phyloP scores from a whole-genome alignment of 53 echinoderm and acorn worm genomes.

The Echinarachnius parma region DNA sequence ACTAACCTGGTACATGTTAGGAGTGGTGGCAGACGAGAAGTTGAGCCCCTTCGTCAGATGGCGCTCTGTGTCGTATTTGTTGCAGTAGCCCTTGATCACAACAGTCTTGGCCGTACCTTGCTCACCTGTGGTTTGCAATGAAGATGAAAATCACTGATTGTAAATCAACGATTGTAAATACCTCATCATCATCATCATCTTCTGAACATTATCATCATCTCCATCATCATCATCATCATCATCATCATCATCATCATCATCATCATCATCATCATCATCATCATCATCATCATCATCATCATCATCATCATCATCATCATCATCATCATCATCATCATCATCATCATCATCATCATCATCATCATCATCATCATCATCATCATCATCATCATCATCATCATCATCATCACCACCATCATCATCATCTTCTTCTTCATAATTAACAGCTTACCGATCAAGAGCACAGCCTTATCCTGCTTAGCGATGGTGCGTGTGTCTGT shows the following conservation, averaged over 20 bases:
- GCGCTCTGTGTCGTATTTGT: slow-evolving; percentile 85
- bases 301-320: background rate
- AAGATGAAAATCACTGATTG: too few relatives aligned
- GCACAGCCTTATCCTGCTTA: slow-evolving; percentile 92
- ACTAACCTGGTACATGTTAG: slow-evolving; percentile 95
- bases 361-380: background rate
- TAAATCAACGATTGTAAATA: too few relatives aligned
- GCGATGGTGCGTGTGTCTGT: slow-evolving; percentile 55
- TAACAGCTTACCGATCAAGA: slow-evolving; percentile 82
- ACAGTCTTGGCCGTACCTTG: slow-evolving; percentile 99
- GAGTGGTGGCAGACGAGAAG: slow-evolving; percentile 99
- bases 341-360: slow-evolving; percentile 4
- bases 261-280: slow-evolving; percentile 1
- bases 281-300: slow-evolving; percentile 6
- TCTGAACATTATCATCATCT: background rate
- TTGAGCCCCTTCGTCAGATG: slow-evolving; percentile 92
- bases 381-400: background rate
- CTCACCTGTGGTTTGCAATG: too few relatives aligned
- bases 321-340: slow-evolving; percentile 1
- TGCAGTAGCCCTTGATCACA: slow-evolving; percentile 91
- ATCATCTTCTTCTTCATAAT: background rate
- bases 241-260: slow-evolving; percentile 8
- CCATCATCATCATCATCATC: background rate
- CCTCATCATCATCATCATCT: too few relatives aligned
- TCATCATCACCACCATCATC: background rate